phyloP scores from a whole-genome alignment of 2,113 vertebrate species.

The Silurus meridionalis region DNA sequence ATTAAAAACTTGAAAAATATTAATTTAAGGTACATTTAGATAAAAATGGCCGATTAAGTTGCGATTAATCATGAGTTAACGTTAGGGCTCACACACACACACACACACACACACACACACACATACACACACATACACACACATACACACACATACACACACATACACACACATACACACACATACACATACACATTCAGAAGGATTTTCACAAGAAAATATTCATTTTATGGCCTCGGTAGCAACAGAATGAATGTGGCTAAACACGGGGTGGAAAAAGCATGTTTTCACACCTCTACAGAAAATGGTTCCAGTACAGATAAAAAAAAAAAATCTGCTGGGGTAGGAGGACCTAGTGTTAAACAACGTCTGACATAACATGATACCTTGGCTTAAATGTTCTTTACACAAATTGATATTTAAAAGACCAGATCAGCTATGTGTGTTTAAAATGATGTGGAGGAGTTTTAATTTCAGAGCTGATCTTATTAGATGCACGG shows the following conservation, averaged over 20 bases:
- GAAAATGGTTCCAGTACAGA: not conserved
- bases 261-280: not conserved
- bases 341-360: not conserved
- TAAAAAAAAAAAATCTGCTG: not conserved
- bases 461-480: constrained; percentile 49
- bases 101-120: no score
- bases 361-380: constrained; percentile 33
- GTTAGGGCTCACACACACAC: no score
- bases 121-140: no score
- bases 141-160: no score
- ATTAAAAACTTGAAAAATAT: no score
- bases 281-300: constrained; percentile 19
- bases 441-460: constrained; percentile 25
- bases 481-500: constrained; percentile 48
- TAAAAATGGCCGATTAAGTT: no score
- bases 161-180: no score
- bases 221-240: not conserved
- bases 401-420: constrained; percentile 30
- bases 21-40: no score
- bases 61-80: no score
- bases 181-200: no score
- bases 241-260: not conserved
- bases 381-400: constrained; percentile 25
- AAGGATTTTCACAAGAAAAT: not conserved
- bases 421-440: constrained; percentile 9